Percentiles rank a stretch among this genome's conserved stretches.
phyloP scores from a whole-genome alignment of 1,140 invertebrate species.

The Drosophila nigromelanica region DNA sequence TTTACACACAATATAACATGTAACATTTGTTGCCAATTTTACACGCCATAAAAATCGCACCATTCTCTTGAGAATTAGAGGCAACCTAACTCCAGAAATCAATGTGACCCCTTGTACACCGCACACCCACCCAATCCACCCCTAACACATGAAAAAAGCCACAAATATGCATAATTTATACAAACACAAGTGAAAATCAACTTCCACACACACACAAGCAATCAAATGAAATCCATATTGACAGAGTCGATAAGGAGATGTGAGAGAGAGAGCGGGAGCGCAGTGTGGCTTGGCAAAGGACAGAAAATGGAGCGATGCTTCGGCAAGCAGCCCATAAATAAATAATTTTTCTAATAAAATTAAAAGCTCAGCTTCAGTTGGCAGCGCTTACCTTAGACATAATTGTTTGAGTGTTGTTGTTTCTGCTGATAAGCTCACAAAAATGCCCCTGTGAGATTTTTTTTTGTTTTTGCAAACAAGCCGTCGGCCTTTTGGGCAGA shows the following conservation, averaged over 20 bases:
- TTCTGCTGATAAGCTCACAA: constrained; percentile 37
- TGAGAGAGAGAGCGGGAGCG: too few relatives aligned
- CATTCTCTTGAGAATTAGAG: constrained; percentile 1
- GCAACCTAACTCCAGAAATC: constrained; percentile 49
- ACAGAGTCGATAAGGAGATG: constrained; percentile 49
- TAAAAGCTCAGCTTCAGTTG: constrained; percentile 51
- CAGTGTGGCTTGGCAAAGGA: constrained; percentile 1
- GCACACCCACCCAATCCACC: constrained; percentile 10
- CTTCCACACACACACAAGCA: constrained; percentile 34
- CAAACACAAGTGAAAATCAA: constrained; percentile 57
- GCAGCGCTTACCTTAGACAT: constrained; percentile 67
- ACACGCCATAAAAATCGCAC: constrained; percentile 70
- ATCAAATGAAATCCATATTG: constrained; percentile 72
- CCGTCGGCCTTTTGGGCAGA: constrained; percentile 47
- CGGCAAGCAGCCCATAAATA: constrained; percentile 53
- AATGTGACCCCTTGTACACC: constrained; percentile 35
- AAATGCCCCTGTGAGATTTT: constrained; percentile 25
- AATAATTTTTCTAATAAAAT: constrained; percentile 76
- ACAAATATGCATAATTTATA: constrained; percentile 77
- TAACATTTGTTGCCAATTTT: constrained; percentile 61
- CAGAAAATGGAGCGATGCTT: not conserved
- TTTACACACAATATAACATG: not conserved
- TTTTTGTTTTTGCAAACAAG: constrained; percentile 25
- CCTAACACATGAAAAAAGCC: constrained; percentile 31
- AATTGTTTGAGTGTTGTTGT: constrained; percentile 29